A percentile compares a stretch with the other conserved stretches of the same genome.
phyloP scores from a whole-genome alignment of 2,797 vertebrate genomes.

The Silurus aristotelis region DNA sequence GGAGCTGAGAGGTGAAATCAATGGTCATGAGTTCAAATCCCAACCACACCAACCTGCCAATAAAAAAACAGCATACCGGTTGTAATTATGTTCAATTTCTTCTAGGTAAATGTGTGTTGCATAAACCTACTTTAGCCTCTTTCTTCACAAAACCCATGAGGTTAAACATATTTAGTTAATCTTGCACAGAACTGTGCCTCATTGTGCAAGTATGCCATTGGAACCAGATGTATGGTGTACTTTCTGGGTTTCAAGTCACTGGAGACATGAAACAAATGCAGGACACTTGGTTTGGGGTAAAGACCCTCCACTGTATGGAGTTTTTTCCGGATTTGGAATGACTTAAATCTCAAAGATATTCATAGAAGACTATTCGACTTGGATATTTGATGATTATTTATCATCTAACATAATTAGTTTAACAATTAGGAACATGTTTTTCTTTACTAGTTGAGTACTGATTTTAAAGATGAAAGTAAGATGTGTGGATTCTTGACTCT shows the following conservation, averaged over 20 bases:
- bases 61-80: not conserved
- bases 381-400: not conserved
- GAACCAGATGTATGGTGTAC: constrained; percentile 30
- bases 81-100: not conserved
- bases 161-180: constrained; percentile 4
- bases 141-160: not conserved
- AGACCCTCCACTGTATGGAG: not conserved
- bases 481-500: not conserved
- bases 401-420: not conserved
- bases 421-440: not conserved
- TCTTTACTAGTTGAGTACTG: not conserved
- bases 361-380: not conserved
- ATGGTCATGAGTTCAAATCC: no score
- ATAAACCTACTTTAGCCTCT: not conserved
- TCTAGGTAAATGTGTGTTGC: not conserved
- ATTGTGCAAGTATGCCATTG: constrained; percentile 40
- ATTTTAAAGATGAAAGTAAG: constrained; percentile 1
- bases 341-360: not conserved
- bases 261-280: constrained; percentile 14
- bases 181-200: constrained; percentile 27
- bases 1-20: no score
- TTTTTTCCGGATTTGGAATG: not conserved
- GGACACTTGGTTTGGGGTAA: constrained; percentile 11
- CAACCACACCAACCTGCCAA: no score
- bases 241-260: constrained; percentile 14